Conservation (phyloP, 1,140 invertebrate genomes). For the Heliothis virescens region DNA sequence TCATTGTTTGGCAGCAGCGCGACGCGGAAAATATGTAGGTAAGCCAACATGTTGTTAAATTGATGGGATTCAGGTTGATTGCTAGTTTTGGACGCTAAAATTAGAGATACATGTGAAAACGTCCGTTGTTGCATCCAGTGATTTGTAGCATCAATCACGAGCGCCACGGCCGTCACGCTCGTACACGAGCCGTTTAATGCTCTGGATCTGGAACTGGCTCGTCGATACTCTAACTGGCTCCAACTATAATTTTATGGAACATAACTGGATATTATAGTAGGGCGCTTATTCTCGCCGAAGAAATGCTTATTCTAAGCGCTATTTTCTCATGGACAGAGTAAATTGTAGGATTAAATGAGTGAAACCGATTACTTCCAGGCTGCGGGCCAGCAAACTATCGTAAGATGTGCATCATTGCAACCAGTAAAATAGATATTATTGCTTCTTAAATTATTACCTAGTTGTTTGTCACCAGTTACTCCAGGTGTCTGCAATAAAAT, state of each 20-base stretch:
- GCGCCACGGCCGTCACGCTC: constrained; percentile 5
- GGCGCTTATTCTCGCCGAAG: constrained; percentile 3
- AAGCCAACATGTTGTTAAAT: constrained; percentile 56
- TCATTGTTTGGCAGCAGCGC: constrained; percentile 62
- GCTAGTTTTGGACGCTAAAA: constrained; percentile 45
- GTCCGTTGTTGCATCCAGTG: constrained; percentile 41
- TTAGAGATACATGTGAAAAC: constrained; percentile 41
- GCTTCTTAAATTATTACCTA: background rate
- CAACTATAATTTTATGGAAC: constrained; percentile 28
- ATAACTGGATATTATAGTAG: constrained; percentile 15
- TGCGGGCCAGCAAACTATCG: background rate
- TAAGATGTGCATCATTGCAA: background rate
- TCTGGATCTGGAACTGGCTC: constrained; percentile 6
- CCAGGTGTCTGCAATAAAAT: background rate
- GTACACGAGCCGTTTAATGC: constrained; percentile 18
- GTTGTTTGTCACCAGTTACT: background rate
- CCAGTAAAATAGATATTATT: background rate
- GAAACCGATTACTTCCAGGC: background rate
- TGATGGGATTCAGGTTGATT: constrained; percentile 55
- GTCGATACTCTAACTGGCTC: background rate
- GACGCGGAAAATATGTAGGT: constrained; percentile 46
- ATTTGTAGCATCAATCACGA: constrained; percentile 43
- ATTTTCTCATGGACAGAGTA: background rate
- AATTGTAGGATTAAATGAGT: constrained; percentile 16
- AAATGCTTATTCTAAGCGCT: background rate